phyloP scores from a whole-genome alignment of 2,113 vertebrate genomes.

The Orientallactaga bullata region DNA sequence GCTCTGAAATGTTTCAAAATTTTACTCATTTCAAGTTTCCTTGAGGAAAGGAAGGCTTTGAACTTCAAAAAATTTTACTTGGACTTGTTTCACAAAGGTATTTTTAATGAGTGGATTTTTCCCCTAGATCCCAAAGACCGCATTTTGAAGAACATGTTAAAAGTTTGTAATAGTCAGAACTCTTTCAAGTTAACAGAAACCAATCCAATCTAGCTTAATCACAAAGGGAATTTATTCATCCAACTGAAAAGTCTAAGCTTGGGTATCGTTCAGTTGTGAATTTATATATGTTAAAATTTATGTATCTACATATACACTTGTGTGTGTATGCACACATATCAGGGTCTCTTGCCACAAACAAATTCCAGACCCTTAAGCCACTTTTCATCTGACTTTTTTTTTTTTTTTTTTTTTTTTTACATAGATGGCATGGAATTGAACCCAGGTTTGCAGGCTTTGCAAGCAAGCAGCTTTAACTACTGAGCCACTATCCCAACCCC shows the following conservation, averaged over 20 bases:
- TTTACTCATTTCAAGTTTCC: constrained; percentile 66
- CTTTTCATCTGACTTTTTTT: too few species aligned
- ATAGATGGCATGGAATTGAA: too few species aligned
- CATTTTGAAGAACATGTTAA: constrained; percentile 57
- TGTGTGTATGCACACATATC: too few species aligned
- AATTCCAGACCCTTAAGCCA: too few species aligned
- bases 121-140: background rate
- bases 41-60: constrained; percentile 50
- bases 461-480: too few species aligned
- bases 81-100: constrained; percentile 56
- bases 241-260: constrained; percentile 28
- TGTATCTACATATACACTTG: too few species aligned
- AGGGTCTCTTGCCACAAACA: too few species aligned
- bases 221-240: background rate
- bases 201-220: background rate
- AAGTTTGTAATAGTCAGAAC: constrained; percentile 32
- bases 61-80: constrained; percentile 70
- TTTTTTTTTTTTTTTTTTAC: too few species aligned
- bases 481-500: too few species aligned
- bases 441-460: too few species aligned
- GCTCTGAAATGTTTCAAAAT: constrained; percentile 72
- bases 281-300: background rate
- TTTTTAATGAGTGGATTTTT: constrained; percentile 52
- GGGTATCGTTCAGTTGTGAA: background rate
- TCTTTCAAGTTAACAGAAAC: constrained; percentile 56